phyloP scores from a whole-genome alignment of 1,140 invertebrate species.

The Subanguina moxae region DNA sequence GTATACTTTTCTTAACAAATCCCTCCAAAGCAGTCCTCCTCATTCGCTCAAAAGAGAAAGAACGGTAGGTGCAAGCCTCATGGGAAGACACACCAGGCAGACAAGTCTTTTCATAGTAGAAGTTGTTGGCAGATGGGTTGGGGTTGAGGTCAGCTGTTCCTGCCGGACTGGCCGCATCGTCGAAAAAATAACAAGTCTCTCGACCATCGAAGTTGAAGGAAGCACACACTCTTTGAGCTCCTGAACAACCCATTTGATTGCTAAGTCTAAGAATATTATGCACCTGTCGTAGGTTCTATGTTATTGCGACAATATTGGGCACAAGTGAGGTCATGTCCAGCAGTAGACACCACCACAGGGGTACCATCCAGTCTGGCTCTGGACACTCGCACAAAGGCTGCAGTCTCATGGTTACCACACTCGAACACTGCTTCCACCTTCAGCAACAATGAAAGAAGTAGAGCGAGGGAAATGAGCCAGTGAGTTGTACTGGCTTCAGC shows the following conservation, averaged over 20 bases:
- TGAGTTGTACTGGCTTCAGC: background rate
- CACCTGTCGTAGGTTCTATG: slow-evolving; percentile 58
- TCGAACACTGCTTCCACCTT: slow-evolving; percentile 45
- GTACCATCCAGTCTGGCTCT: slow-evolving; percentile 56
- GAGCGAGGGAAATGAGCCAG: background rate
- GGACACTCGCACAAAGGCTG: slow-evolving; percentile 57
- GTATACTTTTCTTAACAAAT: slow-evolving; percentile 56
- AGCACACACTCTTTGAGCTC: slow-evolving; percentile 55
- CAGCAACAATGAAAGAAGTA: no score
- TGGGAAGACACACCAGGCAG: slow-evolving; percentile 55
- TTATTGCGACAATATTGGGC: slow-evolving; percentile 59
- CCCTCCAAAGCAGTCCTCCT: slow-evolving; percentile 56
- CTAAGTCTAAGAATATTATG: background rate
- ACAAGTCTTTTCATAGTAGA: slow-evolving; percentile 59
- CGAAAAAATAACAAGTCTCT: slow-evolving; percentile 59
- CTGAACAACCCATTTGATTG: background rate
- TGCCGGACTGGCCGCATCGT: slow-evolving; percentile 54
- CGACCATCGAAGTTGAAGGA: slow-evolving; percentile 59
- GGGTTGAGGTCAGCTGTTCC: slow-evolving; percentile 53
- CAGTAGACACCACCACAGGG: slow-evolving; percentile 55
- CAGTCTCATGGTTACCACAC: slow-evolving; percentile 52
- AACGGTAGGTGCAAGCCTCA: slow-evolving; percentile 52
- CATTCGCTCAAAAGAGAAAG: slow-evolving; percentile 59
- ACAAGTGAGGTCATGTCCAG: slow-evolving; percentile 58
- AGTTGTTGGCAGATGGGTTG: slow-evolving; percentile 59